phyloP scores from a whole-genome alignment of 1,140 invertebrate genomes.

The Nasonia longicornis region DNA sequence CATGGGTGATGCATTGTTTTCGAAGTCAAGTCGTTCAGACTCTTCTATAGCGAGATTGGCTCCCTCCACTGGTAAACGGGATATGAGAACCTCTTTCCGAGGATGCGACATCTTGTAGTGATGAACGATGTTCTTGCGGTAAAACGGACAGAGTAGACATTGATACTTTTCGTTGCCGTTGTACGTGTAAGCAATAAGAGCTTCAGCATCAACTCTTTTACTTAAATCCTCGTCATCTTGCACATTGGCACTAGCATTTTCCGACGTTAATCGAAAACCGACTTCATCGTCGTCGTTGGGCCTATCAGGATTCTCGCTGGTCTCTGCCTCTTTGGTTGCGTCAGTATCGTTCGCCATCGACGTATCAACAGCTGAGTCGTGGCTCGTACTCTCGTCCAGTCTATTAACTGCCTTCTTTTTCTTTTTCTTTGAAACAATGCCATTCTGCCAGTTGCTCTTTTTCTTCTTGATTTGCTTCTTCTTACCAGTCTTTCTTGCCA shows the following conservation, averaged over 20 bases:
- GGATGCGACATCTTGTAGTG: constrained; percentile 77
- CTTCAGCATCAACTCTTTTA: constrained; percentile 38
- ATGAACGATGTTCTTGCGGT: constrained; percentile 73
- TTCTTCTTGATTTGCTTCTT: constrained; percentile 61
- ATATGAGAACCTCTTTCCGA: constrained; percentile 74
- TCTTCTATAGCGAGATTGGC: constrained; percentile 68
- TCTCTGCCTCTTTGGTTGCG: neutral
- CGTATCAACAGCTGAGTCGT: constrained; percentile 17
- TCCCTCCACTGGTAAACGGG: constrained; percentile 69
- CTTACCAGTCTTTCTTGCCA: constrained; percentile 45
- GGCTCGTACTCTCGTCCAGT: constrained; percentile 14
- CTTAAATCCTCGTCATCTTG: constrained; percentile 43
- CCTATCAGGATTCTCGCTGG: constrained; percentile 10
- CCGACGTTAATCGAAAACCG: neutral
- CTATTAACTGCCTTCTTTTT: constrained; percentile 52
- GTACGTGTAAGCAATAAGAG: constrained; percentile 56
- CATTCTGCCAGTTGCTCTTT: constrained; percentile 58
- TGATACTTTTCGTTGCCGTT: constrained; percentile 61
- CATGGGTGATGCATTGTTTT: constrained; percentile 28
- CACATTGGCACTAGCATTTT: neutral
- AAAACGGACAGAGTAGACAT: constrained; percentile 73
- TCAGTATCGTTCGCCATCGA: neutral
- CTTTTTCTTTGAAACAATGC: constrained; percentile 57
- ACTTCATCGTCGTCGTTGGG: constrained; percentile 2
- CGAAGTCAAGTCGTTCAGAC: constrained; percentile 50